phyloP scores from a whole-genome alignment of 2,797 vertebrate genomes.

The Muscicapa comitata region DNA sequence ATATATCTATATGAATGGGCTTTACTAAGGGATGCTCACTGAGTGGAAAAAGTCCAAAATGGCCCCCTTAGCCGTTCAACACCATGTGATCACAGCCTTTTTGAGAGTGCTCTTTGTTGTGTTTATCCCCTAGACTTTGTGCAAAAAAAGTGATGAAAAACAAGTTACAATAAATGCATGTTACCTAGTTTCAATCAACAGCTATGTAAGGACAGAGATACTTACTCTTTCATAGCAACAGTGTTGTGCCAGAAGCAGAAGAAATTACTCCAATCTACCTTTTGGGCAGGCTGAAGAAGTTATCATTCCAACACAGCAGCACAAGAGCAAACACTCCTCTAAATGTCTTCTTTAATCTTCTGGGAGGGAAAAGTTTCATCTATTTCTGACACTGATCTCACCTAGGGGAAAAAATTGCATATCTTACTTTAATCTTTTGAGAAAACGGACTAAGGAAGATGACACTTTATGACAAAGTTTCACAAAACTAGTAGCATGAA shows the following conservation, averaged over 20 bases:
- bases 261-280: not conserved
- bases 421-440: not conserved
- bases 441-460: not conserved
- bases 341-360: not conserved
- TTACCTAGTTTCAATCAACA: not conserved
- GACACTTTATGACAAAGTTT: not conserved
- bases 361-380: not conserved
- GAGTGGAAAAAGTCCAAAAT: not conserved
- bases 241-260: not conserved
- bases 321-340: not conserved
- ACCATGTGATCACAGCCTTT: not conserved
- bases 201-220: not conserved
- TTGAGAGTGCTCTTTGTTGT: not conserved
- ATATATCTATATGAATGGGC: not conserved
- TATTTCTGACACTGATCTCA: not conserved
- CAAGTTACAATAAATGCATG: not conserved
- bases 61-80: not conserved
- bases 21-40: not conserved
- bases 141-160: not conserved
- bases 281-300: not conserved
- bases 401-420: fast-evolving
- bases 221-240: not conserved
- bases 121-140: not conserved
- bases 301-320: not conserved
- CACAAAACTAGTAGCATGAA: not conserved